Conservation (phyloP, 2,113 vertebrate species). For the Catharus fuscescens region DNA sequence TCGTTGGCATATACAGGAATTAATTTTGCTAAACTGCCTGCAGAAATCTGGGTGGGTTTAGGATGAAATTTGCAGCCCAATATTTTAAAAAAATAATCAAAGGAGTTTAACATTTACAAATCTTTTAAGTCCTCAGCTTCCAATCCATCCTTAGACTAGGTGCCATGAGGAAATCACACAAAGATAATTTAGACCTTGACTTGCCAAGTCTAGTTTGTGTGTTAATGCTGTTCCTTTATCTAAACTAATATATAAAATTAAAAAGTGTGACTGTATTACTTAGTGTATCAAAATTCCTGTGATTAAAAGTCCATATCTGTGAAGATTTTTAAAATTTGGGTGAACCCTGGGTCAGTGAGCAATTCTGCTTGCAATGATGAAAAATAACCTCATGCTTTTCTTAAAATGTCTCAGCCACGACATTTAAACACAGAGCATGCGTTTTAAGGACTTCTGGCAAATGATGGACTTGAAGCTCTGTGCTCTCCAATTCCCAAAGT, state of each 20-base stretch:
- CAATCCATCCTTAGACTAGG: background rate
- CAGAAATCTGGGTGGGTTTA: background rate
- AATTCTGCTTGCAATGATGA: background rate
- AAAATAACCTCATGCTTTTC: background rate
- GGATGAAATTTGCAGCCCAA: background rate
- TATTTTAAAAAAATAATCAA: background rate
- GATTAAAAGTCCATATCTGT: fast-evolving
- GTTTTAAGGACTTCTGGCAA: background rate
- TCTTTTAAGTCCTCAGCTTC: background rate
- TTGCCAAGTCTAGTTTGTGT: background rate
- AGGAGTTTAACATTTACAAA: background rate
- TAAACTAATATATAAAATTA: background rate
- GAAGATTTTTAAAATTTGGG: background rate
- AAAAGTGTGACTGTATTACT: background rate
- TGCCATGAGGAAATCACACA: background rate
- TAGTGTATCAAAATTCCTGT: background rate
- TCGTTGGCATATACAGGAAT: background rate
- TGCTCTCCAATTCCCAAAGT: background rate
- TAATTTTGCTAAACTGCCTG: background rate
- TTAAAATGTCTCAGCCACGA: background rate
- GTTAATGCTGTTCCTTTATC: background rate
- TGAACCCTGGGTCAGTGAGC: background rate
- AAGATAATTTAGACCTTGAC: background rate
- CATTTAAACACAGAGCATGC: background rate
- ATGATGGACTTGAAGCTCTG: background rate